Evolutionary conservation across 2,888 invertebrate genomes (phyloP).

Genomic region (Tetranychus truncatus): DNA sequence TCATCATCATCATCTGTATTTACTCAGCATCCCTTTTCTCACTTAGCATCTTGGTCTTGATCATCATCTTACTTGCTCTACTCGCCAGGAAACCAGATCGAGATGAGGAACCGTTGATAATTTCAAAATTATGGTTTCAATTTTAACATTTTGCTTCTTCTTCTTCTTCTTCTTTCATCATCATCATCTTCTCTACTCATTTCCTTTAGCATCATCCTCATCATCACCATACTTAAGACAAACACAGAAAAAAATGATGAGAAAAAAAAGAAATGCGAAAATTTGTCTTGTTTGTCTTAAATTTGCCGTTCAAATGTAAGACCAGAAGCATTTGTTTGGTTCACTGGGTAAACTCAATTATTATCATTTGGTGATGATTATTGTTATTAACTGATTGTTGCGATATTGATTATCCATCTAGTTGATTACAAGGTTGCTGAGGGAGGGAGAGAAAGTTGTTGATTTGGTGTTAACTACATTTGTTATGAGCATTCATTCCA

Average conservation of each 20-base stretch:
- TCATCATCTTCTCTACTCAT: not conserved
- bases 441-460: not conserved
- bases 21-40: slow-evolving; percentile 1
- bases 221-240: not conserved
- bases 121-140: not conserved
- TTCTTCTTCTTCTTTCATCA: slow-evolving; percentile 10
- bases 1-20: not conserved
- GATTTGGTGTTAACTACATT: too few relatives aligned
- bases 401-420: not conserved
- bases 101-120: not conserved
- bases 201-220: not conserved
- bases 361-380: too few relatives aligned
- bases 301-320: too few relatives aligned
- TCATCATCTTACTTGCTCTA: not conserved
- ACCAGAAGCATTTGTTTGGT: not conserved
- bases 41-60: not conserved
- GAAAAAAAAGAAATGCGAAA: too few relatives aligned
- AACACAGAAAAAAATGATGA: too few relatives aligned
- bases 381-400: not conserved
- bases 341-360: too few relatives aligned
- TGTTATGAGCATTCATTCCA: too few relatives aligned
- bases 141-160: slow-evolving; percentile 3
- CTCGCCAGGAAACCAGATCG: not conserved
- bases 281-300: too few relatives aligned
- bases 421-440: not conserved